These are phyloP conservation scores for Cynaeus angustus DNA, from an alignment of 2,888 invertebrate genomes.

Conservation along the genomic window DNA sequence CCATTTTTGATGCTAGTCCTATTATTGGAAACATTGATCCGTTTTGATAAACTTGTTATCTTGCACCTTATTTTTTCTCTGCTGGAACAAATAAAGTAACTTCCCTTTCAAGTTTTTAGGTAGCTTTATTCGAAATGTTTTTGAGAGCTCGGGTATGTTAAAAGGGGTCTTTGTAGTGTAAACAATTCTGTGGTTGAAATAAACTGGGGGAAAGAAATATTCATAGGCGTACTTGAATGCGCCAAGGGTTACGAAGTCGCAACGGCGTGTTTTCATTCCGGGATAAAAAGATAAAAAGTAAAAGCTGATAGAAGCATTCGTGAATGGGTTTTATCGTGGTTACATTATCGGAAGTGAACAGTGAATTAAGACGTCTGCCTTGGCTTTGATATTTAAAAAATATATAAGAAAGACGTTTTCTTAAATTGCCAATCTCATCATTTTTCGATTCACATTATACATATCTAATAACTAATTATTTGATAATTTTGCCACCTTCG, in stretches of 20 bases:
- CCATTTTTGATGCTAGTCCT: neutral
- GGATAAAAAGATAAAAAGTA: no score
- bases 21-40: conserved; percentile 11
- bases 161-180: conserved; percentile 20
- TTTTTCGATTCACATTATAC: no score
- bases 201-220: conserved; percentile 9
- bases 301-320: no score
- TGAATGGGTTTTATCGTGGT: no score
- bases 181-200: conserved; percentile 15
- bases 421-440: no score
- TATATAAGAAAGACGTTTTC: no score
- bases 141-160: neutral
- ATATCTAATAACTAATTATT: no score
- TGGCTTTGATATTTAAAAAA: no score
- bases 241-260: neutral
- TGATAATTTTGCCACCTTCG: no score
- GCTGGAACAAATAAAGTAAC: conserved; percentile 1
- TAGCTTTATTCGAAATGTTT: conserved; percentile 31
- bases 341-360: no score
- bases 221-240: neutral
- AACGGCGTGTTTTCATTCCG: no score
- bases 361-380: no score
- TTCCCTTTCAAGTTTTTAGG: conserved; percentile 22
- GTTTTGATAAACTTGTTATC: conserved; percentile 19
- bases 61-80: conserved; percentile 15